Evolutionary conservation across 2,113 vertebrate genomes (phyloP).

Genomic region (Centropus bengalensis): DNA sequence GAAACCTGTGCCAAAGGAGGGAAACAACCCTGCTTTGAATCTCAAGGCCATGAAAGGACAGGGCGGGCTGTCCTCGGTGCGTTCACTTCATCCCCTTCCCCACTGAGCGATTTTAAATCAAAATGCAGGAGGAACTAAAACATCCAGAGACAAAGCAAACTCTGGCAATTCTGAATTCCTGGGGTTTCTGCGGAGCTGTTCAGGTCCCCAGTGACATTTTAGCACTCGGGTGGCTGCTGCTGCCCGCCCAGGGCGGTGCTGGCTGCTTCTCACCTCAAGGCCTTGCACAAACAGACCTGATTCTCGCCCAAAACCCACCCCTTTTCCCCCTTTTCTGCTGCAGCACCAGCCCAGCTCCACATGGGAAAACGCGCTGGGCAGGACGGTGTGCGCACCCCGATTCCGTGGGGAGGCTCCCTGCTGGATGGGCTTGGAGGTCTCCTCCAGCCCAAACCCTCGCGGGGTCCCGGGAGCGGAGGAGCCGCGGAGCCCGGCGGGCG

Average conservation of each 20-base stretch:
- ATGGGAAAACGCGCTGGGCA: neutral
- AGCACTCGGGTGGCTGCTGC: neutral
- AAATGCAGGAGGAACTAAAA: neutral
- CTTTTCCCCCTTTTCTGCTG: neutral
- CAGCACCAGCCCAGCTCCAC: fast-evolving
- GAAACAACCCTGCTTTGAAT: neutral
- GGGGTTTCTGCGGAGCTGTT: neutral
- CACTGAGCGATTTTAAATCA: fast-evolving
- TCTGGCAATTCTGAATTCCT: neutral
- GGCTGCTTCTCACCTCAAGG: fast-evolving
- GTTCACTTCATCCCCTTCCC: neutral
- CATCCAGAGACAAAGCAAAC: fast-evolving
- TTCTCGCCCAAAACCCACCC: neutral
- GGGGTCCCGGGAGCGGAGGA: too few species aligned
- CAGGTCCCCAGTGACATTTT: neutral
- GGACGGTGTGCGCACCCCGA: neutral
- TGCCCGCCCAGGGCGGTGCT: neutral
- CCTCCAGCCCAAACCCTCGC: too few species aligned
- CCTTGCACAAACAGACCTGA: fast-evolving
- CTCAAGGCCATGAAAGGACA: fast-evolving
- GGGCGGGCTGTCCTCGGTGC: neutral
- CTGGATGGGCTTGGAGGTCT: too few species aligned
- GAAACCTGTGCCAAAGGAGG: neutral
- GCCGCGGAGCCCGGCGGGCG: too few species aligned
- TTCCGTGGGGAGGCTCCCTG: too few species aligned